Conservation (phyloP, 2,113 vertebrate species). For the Pelodiscus sinensis region DNA sequence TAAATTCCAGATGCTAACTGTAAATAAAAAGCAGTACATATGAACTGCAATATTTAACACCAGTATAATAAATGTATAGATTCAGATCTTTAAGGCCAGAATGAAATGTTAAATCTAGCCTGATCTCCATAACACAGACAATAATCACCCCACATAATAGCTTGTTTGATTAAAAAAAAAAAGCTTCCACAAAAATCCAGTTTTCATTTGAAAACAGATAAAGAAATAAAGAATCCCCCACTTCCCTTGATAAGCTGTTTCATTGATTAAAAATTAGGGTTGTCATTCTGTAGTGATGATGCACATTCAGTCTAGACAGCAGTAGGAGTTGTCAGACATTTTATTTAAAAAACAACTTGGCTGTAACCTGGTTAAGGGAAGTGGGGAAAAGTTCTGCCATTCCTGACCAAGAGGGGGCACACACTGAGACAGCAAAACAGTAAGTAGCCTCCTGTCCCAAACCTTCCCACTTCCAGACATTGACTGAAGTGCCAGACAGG, state of each 20-base stretch:
- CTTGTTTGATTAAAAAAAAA: background rate
- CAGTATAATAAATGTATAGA: background rate
- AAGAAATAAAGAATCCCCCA: background rate
- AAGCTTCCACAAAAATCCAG: background rate
- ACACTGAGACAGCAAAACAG: background rate
- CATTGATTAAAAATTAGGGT: background rate
- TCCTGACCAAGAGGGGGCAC: background rate
- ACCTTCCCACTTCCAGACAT: no score
- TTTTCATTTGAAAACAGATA: background rate
- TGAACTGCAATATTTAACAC: background rate
- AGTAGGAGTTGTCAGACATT: no score
- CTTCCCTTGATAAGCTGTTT: background rate
- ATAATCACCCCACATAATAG: background rate
- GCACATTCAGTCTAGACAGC: no score
- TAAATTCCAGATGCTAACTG: conserved; percentile 96
- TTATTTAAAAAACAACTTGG: background rate
- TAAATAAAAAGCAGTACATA: conserved; percentile 60
- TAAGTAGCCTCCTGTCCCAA: no score
- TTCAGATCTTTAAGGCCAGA: background rate
- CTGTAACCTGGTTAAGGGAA: background rate
- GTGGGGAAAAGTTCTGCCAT: background rate
- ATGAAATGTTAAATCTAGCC: background rate
- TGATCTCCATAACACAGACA: accelerated
- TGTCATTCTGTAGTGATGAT: background rate
- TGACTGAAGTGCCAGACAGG: no score